Conservation (phyloP, 2,113 vertebrate genomes). For the Phoxinus phoxinus region DNA sequence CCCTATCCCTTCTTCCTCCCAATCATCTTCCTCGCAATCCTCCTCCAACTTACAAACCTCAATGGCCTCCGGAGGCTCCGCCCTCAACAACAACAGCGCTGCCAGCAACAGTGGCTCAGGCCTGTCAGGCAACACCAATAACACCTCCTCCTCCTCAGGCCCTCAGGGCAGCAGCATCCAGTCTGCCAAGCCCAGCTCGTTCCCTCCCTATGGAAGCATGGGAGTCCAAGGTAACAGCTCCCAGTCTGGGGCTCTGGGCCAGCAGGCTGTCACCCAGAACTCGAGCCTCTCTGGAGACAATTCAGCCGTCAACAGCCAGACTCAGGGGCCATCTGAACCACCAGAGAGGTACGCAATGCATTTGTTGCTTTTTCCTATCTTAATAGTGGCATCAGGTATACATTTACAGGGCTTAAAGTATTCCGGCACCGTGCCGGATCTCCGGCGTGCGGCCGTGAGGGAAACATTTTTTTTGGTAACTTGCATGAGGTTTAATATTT, state of each 20-base stretch:
- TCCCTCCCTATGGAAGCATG: slow-evolving; percentile 86
- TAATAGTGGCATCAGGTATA: not conserved
- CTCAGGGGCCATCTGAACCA: slow-evolving; percentile 85
- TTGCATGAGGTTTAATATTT: no score
- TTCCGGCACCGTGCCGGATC: no score
- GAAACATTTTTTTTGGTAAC: no score
- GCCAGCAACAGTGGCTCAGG: slow-evolving; percentile 75
- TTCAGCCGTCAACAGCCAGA: slow-evolving; percentile 70
- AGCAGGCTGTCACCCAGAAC: slow-evolving; percentile 79
- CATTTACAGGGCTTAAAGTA: no score
- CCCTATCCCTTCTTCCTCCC: slow-evolving; percentile 78
- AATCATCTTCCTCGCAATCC: slow-evolving; percentile 79
- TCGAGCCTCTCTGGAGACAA: slow-evolving; percentile 80
- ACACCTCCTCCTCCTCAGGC: slow-evolving; percentile 82
- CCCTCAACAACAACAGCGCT: slow-evolving; percentile 72
- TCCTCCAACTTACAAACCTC: slow-evolving; percentile 76
- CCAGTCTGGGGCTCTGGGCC: slow-evolving; percentile 84
- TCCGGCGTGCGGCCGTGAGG: no score
- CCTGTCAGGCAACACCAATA: slow-evolving; percentile 79
- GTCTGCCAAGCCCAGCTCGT: slow-evolving; percentile 85
- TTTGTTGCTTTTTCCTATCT: not conserved
- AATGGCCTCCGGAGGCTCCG: slow-evolving; percentile 70
- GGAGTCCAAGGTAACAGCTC: slow-evolving; percentile 76
- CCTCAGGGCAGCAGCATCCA: slow-evolving; percentile 76
- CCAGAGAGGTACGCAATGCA: slow-evolving; percentile 86